Percentiles rank a stretch among this genome's conserved stretches.
phyloP scores from a whole-genome alignment of 1,140 invertebrate genomes.

The Ruditapes philippinarum region DNA sequence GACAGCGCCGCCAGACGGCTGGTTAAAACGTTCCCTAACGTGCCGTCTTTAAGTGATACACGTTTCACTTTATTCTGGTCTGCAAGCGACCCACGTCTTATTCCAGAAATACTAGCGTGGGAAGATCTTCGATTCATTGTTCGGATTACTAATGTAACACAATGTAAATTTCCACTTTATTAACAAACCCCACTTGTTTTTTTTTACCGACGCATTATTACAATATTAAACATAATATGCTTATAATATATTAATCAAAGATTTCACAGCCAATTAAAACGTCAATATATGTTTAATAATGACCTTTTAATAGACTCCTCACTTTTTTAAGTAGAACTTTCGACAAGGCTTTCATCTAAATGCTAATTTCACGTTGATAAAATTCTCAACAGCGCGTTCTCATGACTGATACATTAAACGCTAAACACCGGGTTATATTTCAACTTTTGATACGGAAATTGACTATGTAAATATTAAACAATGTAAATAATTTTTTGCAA shows the following conservation, averaged over 20 bases:
- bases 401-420: not conserved
- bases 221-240: too few relatives aligned
- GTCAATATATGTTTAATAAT: too few relatives aligned
- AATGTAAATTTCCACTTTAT: too few relatives aligned
- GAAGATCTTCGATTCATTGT: conserved; percentile 52
- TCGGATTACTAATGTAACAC: too few relatives aligned
- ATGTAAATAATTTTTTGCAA: conserved; percentile 19
- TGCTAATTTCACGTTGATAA: not conserved
- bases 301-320: too few relatives aligned
- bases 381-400: too few relatives aligned
- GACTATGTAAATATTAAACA: conserved; percentile 33
- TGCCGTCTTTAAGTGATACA: conserved; percentile 71
- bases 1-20: conserved; percentile 48
- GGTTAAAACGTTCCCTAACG: conserved; percentile 35
- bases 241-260: too few relatives aligned
- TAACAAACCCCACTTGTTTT: not conserved
- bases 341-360: not conserved
- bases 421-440: not conserved
- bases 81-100: conserved; percentile 59
- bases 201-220: too few relatives aligned
- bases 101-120: conserved; percentile 17
- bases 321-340: not conserved
- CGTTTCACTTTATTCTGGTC: conserved; percentile 58
- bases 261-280: too few relatives aligned
- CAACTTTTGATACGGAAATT: conserved; percentile 23